Percentiles rank a stretch among this genome's conserved stretches.
Conservation (phyloP, 2,113 vertebrate genomes). For the Tauraco erythrolophus region DNA sequence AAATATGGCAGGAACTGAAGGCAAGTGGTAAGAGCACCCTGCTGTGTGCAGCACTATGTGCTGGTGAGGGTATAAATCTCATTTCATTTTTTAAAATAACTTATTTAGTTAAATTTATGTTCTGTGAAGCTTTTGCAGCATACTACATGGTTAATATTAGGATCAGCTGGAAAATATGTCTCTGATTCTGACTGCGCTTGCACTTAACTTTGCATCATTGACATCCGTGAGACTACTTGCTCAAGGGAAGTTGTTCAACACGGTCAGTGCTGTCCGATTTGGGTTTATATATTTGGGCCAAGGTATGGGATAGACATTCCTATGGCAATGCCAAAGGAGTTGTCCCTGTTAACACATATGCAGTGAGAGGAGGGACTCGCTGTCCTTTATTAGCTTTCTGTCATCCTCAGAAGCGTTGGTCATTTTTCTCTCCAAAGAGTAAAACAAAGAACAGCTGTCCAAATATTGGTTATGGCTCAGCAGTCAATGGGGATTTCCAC, state of each 20-base stretch:
- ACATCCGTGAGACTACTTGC: not conserved
- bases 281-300: not conserved
- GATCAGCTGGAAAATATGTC: not conserved
- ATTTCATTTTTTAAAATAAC: not conserved
- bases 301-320: not conserved
- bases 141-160: not conserved
- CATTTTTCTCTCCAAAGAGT: conserved; percentile 3
- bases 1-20: not conserved
- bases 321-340: not conserved
- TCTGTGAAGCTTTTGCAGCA: not conserved
- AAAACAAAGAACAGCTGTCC: conserved; percentile 62
- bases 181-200: not conserved
- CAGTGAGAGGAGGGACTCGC: not conserved
- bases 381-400: conserved; percentile 16
- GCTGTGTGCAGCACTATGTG: not conserved
- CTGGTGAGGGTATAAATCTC: not conserved
- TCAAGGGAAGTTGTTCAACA: not conserved
- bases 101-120: not conserved
- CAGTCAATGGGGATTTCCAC: conserved; percentile 17
- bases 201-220: not conserved
- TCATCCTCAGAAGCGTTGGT: conserved; percentile 11
- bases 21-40: not conserved
- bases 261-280: accelerated
- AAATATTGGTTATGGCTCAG: conserved; percentile 54
- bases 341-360: not conserved